phyloP scores from a whole-genome alignment of 2,888 invertebrate species.

The Chrysolina haemoptera region DNA sequence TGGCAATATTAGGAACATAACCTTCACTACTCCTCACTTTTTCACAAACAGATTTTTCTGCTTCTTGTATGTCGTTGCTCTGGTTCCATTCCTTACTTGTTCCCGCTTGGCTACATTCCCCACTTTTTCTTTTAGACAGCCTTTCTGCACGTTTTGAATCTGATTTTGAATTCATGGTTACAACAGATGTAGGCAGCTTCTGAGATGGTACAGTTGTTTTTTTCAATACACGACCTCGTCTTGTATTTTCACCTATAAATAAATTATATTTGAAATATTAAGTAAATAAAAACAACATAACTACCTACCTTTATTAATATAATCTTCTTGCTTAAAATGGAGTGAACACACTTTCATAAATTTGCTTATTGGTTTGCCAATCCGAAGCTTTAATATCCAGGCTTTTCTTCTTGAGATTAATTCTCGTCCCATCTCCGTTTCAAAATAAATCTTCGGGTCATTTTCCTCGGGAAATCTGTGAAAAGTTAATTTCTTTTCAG shows the following conservation, averaged over 20 bases:
- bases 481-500: background rate
- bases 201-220: background rate
- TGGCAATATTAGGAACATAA: conserved; percentile 1
- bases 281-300: background rate
- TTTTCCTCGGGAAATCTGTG: background rate
- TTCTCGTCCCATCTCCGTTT: conserved; percentile 5
- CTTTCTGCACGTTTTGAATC: background rate
- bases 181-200: background rate
- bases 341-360: conserved; percentile 10
- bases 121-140: too few species aligned
- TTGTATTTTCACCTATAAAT: background rate
- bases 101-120: too few species aligned
- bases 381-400: conserved; percentile 16
- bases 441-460: background rate
- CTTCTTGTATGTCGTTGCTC: background rate
- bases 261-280: background rate
- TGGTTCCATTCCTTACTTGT: too few species aligned
- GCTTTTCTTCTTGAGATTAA: conserved; percentile 16
- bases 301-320: background rate
- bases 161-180: background rate
- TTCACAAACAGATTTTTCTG: background rate
- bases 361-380: conserved; percentile 16
- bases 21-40: background rate
- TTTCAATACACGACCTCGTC: background rate
- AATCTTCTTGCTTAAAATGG: conserved; percentile 13